These are phyloP conservation scores for Halcyon senegalensis DNA, from an alignment of 2,113 vertebrate genomes.

Conservation along the genomic window DNA sequence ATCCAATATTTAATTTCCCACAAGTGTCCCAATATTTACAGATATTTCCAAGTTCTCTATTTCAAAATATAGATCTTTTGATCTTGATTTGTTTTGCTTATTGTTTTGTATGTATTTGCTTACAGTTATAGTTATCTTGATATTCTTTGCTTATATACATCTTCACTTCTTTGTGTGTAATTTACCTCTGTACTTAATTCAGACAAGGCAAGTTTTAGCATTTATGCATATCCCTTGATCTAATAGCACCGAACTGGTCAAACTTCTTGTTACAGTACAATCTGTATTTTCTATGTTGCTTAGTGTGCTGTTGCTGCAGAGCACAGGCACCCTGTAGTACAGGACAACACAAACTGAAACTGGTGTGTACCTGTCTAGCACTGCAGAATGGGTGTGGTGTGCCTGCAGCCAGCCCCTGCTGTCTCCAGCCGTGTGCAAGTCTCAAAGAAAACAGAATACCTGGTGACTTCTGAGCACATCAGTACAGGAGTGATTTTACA, in stretches of 20 bases:
- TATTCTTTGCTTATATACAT: not conserved
- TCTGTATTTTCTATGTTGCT: not conserved
- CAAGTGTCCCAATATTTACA: not conserved
- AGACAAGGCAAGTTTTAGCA: fast-evolving
- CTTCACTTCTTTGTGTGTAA: not conserved
- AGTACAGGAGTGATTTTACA: not conserved
- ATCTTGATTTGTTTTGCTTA: not conserved
- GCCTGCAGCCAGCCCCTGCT: not conserved
- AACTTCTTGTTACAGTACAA: not conserved
- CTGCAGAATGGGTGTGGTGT: fast-evolving
- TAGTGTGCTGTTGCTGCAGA: not conserved
- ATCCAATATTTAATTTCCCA: not conserved
- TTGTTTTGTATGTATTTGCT: not conserved
- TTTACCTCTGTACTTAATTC: not conserved
- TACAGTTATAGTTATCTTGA: not conserved
- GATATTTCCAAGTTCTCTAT: not conserved
- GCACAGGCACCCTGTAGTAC: no score
- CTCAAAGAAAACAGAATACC: not conserved
- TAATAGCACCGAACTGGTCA: not conserved
- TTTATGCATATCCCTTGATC: not conserved
- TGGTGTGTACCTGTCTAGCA: not conserved
- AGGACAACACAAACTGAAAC: not conserved
- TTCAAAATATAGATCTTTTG: not conserved
- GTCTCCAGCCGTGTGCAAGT: fast-evolving
- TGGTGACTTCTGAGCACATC: fast-evolving